phyloP scores from a whole-genome alignment of 1,140 invertebrate genomes.

The Rhopalosiphum maidis region DNA sequence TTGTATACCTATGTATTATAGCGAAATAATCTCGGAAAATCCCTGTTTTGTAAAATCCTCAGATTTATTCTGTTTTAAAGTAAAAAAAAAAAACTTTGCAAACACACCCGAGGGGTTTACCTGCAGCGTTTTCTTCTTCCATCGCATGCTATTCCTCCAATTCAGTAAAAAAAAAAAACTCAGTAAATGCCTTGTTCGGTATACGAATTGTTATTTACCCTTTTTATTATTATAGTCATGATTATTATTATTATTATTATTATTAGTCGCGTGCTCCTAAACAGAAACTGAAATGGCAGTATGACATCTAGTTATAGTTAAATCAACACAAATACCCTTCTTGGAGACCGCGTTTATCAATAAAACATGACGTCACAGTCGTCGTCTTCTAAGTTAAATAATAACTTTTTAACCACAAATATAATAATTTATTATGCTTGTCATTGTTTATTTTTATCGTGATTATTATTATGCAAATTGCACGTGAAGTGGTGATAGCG shows the following conservation, averaged over 20 bases:
- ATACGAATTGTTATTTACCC: conserved; percentile 22
- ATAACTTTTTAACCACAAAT: conserved; percentile 40
- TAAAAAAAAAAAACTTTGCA: conserved; percentile 20
- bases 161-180: not conserved
- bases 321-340: conserved; percentile 16
- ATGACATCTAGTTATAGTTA: not conserved
- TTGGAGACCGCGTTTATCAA: conserved; percentile 39
- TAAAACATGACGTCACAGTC: conserved; percentile 42
- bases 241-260: not conserved
- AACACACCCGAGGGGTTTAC: conserved; percentile 27
- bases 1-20: conserved; percentile 7
- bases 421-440: conserved; percentile 38
- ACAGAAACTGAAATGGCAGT: not conserved
- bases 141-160: not conserved
- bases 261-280: not conserved
- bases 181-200: conserved; percentile 7
- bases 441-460: not conserved
- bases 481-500: not conserved
- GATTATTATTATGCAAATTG: not conserved
- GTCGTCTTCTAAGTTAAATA: conserved; percentile 50
- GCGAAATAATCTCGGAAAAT: conserved; percentile 51
- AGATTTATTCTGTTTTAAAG: conserved; percentile 47
- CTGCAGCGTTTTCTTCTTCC: conserved; percentile 1
- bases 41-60: conserved; percentile 53
- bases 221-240: not conserved